These are phyloP conservation scores for Samia ricini DNA, from an alignment of 1,140 invertebrate genomes.

Conservation along the genomic window DNA sequence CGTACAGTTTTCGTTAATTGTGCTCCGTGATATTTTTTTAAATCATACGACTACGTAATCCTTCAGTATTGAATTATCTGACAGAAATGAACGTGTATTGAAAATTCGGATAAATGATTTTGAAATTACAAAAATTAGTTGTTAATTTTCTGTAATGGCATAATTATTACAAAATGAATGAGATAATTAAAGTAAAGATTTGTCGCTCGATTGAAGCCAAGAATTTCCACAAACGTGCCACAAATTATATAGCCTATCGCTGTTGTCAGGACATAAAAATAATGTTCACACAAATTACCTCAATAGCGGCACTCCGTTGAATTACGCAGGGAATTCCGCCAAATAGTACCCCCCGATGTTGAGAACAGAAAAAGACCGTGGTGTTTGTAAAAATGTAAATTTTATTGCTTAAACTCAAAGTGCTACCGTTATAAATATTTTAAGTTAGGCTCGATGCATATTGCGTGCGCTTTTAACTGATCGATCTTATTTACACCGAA, in stretches of 20 bases:
- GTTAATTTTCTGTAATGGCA: neutral
- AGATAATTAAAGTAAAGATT: neutral
- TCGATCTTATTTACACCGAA: neutral
- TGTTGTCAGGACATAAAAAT: neutral
- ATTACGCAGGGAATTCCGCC: neutral
- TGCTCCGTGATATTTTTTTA: no score
- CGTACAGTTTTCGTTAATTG: no score
- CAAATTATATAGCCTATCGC: neutral
- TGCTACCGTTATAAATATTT: constrained; percentile 63
- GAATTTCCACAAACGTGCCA: neutral
- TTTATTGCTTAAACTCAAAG: constrained; percentile 59
- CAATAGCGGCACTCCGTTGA: neutral
- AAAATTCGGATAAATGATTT: no score
- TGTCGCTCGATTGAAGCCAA: neutral
- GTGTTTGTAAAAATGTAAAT: constrained; percentile 67
- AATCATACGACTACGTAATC: no score
- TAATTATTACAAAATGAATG: neutral
- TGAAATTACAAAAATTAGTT: no score
- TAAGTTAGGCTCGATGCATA: constrained; percentile 42
- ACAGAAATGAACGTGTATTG: no score
- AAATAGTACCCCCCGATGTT: neutral
- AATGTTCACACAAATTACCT: constrained; percentile 1
- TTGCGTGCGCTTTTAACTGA: constrained; percentile 8
- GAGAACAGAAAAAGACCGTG: constrained; percentile 9
- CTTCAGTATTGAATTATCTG: no score